phyloP scores from a whole-genome alignment of 2,888 invertebrate species.

The Drosophila glabriapex region DNA sequence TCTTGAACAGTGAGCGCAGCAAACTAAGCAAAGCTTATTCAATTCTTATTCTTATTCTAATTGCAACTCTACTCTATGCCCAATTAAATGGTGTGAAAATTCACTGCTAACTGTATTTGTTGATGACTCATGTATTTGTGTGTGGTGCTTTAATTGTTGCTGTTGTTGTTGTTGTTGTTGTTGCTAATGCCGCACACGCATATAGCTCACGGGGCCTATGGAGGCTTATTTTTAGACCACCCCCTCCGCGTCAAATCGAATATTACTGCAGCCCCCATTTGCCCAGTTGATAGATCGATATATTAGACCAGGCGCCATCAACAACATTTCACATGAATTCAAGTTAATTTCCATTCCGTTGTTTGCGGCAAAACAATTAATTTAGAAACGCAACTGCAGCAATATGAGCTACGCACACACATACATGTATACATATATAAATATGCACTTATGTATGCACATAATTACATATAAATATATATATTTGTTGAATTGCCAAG shows the following conservation, averaged over 20 bases:
- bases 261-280: slow-evolving; percentile 22
- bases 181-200: slow-evolving; percentile 39
- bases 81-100: slow-evolving; percentile 49
- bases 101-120: slow-evolving; percentile 24
- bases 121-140: slow-evolving; percentile 46
- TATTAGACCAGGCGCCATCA: slow-evolving; percentile 7
- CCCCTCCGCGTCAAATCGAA: slow-evolving; percentile 8
- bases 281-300: slow-evolving; percentile 63
- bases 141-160: slow-evolving; percentile 12
- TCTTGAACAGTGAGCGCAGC: slow-evolving; percentile 9
- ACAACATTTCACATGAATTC: background rate
- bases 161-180: slow-evolving; percentile 9
- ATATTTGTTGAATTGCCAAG: slow-evolving; percentile 2
- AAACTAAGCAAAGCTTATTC: background rate
- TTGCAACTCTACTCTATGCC: slow-evolving; percentile 5
- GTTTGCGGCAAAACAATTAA: slow-evolving; percentile 8
- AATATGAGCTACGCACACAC: slow-evolving; percentile 6
- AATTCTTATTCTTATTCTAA: background rate
- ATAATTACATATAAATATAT: slow-evolving; percentile 8
- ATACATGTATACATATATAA: slow-evolving; percentile 15
- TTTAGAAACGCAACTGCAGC: slow-evolving; percentile 9
- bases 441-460: background rate
- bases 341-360: slow-evolving; percentile 17
- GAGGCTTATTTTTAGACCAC: slow-evolving; percentile 66
- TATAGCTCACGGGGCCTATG: slow-evolving; percentile 36